Evolutionary conservation across 1,140 invertebrate genomes (phyloP).

Genomic region (Samia ricini): DNA sequence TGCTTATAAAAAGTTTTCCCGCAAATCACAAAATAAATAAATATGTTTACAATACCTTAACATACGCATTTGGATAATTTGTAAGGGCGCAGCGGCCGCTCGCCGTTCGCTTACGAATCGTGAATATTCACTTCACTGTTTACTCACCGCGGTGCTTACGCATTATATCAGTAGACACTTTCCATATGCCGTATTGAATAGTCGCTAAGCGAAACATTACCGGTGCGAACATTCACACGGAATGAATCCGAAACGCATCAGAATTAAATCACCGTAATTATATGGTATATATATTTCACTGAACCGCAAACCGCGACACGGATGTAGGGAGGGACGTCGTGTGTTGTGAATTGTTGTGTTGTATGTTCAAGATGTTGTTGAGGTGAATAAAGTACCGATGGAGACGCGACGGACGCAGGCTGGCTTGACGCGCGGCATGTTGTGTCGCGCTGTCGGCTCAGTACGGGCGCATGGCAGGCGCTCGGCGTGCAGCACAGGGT

Average conservation of each 20-base stretch:
- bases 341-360: conserved; percentile 35
- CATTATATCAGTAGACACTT: conserved; percentile 67
- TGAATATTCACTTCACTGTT: conserved; percentile 65
- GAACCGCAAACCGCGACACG: conserved; percentile 19
- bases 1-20: not conserved
- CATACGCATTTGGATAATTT: not conserved
- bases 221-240: not conserved
- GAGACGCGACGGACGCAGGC: conserved; percentile 74
- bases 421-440: conserved; percentile 73
- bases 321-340: conserved; percentile 25
- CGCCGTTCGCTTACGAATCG: not conserved
- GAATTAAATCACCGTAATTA: conserved; percentile 5
- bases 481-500: conserved; percentile 18
- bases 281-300: conserved; percentile 23
- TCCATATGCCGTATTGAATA: conserved; percentile 79
- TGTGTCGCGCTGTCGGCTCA: conserved; percentile 48
- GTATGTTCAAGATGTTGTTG: conserved; percentile 27
- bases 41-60: conserved; percentile 9
- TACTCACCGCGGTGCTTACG: conserved; percentile 75
- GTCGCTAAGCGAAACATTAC: conserved; percentile 80
- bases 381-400: conserved; percentile 64
- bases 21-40: not conserved
- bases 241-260: not conserved
- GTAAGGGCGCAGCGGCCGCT: not conserved
- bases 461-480: conserved; percentile 55